Evolutionary conservation across 1,140 invertebrate genomes (phyloP).

Genomic region (Pogonus chalceus): DNA sequence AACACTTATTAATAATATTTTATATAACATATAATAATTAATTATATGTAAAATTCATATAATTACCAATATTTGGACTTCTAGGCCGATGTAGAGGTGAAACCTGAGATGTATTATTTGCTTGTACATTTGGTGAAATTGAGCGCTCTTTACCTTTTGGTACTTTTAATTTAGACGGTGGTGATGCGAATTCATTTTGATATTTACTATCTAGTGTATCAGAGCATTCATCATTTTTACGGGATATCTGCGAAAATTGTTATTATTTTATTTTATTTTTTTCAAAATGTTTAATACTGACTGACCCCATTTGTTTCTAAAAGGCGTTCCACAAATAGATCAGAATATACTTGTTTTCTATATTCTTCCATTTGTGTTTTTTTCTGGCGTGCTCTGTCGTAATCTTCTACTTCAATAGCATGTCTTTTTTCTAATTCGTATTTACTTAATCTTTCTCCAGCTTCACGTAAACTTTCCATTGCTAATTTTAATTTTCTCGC

Average conservation of each 20-base stretch:
- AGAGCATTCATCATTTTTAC: slow-evolving; percentile 30
- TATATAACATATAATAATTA: neutral
- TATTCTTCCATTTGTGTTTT: slow-evolving; percentile 82
- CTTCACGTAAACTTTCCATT: slow-evolving; percentile 68
- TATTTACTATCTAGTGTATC: slow-evolving; percentile 21
- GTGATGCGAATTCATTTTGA: slow-evolving; percentile 14
- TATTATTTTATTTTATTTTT: slow-evolving; percentile 10
- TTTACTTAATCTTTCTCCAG: slow-evolving; percentile 81
- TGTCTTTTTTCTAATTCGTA: slow-evolving; percentile 85
- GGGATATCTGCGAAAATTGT: slow-evolving; percentile 24
- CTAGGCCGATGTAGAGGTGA: slow-evolving; percentile 38
- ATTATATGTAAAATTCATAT: neutral
- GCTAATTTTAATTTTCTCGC: slow-evolving; percentile 80
- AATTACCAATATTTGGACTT: slow-evolving; percentile 26
- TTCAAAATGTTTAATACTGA: slow-evolving; percentile 9
- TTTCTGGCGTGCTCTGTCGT: slow-evolving; percentile 77
- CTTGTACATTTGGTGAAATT: slow-evolving; percentile 17
- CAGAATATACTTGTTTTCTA: slow-evolving; percentile 56
- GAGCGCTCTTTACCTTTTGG: slow-evolving; percentile 20
- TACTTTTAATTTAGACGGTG: slow-evolving; percentile 25
- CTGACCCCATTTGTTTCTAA: slow-evolving; percentile 68
- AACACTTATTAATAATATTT: slow-evolving; percentile 4
- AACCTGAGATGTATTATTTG: slow-evolving; percentile 32
- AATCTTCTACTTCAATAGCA: slow-evolving; percentile 84
- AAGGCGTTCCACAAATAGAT: slow-evolving; percentile 60